Base-by-base conservation (phyloP, 1,140 invertebrate species). In the Rhysida immarginata region DNA sequence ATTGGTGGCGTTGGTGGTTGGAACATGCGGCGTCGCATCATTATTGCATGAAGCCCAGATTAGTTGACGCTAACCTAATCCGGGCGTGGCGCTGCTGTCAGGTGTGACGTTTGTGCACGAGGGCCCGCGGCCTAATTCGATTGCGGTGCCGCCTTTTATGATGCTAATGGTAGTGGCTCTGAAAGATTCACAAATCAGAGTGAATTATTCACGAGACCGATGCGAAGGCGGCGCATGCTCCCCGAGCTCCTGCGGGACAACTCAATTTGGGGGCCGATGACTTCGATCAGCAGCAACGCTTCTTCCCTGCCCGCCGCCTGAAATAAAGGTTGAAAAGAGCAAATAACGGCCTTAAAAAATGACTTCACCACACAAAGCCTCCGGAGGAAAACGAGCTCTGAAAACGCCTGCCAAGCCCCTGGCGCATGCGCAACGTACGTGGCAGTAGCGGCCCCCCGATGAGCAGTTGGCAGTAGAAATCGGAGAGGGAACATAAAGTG, bases 111-210 rank as follows among this genome's bases (percentile, higher is more conserved):
- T 3, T 3, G n/a, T 20, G 11, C 5, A 8, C 23, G n/a, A 20
- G 44, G n/a, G 49, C 49, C 13, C 24, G 24, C 49, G 26, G 5
- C 49, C 26, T 51, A 51, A 51, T 51, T 51, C 49, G 49, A 51
- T 51, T 51, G 23, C 26, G 13, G 23, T 21, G 49, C 49, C 13
- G 49, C 49, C 49, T 51, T 51, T 51, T 51, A 51, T 51, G 26
- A 51, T 51, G 49, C 49, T 51, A 51, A 51, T 51, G 49, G 49
- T 27, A 13, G 49, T 25, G 24, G 13, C 20, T 14, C 49, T 51
- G 49, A 51, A 51, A 51, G 49, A 51, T 51, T 51, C 49, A 51
- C 49, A 51, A 51, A 51, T 51, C 49, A 51, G 49, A 26, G 49
- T 51, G 49, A 51, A 51, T 51, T 51, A 51, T 51, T 51, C 49